Evolutionary conservation across 2,113 vertebrate species (phyloP), one percentile per base, ranked within the genome.

Genomic region (Microcebus jonahi): DNA sequence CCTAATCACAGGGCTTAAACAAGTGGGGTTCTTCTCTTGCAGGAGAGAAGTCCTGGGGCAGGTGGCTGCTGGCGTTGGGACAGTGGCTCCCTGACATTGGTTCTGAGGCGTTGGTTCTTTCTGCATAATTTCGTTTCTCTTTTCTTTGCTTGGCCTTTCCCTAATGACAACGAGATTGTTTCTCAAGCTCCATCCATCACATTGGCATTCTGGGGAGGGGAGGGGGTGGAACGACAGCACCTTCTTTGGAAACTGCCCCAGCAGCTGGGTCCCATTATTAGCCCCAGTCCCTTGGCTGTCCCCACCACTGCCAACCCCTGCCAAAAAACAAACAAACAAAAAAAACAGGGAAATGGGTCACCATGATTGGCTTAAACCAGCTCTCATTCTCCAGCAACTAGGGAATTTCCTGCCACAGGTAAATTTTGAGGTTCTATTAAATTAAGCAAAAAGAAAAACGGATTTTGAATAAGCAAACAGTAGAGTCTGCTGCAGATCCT

Each of bases 371-470:
- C 67, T 88, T 71, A 8, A n/a, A 91, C 61, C 13, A 6, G 25
- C 27, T 61, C 15, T 83, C 39, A 23, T 77, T 68, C 39, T 39
- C 50, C 27, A 17, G 27, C 55, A 45, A 14, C 39, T 59, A 20
- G 76, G 70, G 75, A 80, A 36, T 55, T 34, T 82, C 20, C 50
- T 61, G 18, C 29, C 68, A 8, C n/a, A 18, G 45, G 25, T 34
- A 80, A 57, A 45, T 42, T 11, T 11, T 83, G 68, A 90, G 65
- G 45, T 92, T 79, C 48, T 81, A 3, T 57, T 75, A 83, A 36
- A 70, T 87, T 39, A 76, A 73, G 25, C 12, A 36, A 82, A 83
- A 96, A n/a, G 86, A 80, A 61, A 27, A 65, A n/a, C 45, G 7
- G 17, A n/a, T 85, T 86, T 88, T 77, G 48, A 73, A 55, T 71